Conservation (phyloP, 2,113 vertebrate genomes). For the Rutilus rutilus region DNA sequence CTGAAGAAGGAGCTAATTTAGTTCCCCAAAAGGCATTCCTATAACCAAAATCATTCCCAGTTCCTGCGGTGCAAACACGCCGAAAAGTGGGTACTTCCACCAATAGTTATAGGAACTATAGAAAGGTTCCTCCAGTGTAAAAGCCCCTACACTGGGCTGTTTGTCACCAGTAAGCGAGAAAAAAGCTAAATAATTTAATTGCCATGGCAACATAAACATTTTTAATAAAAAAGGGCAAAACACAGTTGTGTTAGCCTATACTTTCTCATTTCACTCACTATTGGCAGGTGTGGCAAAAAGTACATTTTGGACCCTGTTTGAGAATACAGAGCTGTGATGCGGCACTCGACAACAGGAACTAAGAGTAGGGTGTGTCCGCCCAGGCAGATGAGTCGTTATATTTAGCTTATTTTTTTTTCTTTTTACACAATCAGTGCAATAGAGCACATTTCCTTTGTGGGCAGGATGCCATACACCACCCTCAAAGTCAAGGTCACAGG, state of each 20-base stretch:
- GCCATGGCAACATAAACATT: background rate
- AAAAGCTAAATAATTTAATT: background rate
- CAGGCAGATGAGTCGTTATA: slow-evolving; percentile 37
- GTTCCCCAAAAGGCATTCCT: no score
- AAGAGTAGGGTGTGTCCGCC: slow-evolving; percentile 44
- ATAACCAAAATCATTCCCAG: background rate
- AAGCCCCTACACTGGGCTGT: background rate
- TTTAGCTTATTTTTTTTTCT: slow-evolving; percentile 21
- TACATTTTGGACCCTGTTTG: background rate
- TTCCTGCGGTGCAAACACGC: no score
- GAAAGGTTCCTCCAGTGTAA: no score
- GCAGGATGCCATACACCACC: slow-evolving; percentile 42
- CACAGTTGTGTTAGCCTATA: background rate
- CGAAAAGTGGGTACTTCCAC: no score
- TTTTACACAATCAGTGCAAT: slow-evolving; percentile 44
- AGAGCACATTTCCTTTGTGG: slow-evolving; percentile 51
- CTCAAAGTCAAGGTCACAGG: slow-evolving; percentile 30
- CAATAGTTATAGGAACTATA: no score
- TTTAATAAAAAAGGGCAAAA: background rate
- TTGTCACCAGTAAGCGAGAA: background rate
- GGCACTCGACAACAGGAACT: slow-evolving; percentile 52
- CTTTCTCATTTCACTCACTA: background rate
- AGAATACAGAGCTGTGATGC: slow-evolving; percentile 2
- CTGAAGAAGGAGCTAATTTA: no score
- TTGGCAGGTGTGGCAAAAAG: background rate